phyloP scores from a whole-genome alignment of 2,888 invertebrate genomes.

The Mongoloraphidia duomilia region DNA sequence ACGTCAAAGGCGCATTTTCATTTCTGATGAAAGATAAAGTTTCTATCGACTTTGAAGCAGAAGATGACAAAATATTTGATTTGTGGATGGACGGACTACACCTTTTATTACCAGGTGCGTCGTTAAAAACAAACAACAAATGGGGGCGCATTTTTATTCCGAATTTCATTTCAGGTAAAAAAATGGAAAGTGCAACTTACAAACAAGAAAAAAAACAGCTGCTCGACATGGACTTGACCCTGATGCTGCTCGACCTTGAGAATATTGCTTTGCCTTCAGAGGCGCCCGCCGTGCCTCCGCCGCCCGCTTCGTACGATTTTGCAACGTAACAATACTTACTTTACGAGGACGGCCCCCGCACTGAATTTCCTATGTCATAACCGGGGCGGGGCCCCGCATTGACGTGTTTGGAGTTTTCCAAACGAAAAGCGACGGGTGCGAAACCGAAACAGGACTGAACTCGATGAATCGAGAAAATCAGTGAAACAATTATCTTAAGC shows the following conservation, averaged over 20 bases:
- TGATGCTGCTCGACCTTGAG: not conserved
- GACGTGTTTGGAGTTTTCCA: too few relatives aligned
- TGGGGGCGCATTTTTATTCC: too few relatives aligned
- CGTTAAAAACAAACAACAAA: not conserved
- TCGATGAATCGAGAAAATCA: too few relatives aligned
- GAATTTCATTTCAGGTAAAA: not conserved
- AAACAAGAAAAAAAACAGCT: not conserved
- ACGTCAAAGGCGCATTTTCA: not conserved
- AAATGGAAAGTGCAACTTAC: not conserved
- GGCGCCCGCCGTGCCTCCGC: not conserved
- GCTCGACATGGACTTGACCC: not conserved
- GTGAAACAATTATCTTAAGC: too few relatives aligned
- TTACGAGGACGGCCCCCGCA: too few relatives aligned
- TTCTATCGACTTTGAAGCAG: not conserved
- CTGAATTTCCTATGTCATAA: too few relatives aligned
- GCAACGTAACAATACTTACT: too few relatives aligned
- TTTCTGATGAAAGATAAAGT: not conserved
- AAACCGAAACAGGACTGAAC: too few relatives aligned
- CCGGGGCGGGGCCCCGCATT: too few relatives aligned
- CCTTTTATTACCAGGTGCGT: not conserved
- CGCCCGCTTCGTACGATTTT: not conserved
- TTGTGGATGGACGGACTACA: constrained; percentile 1
- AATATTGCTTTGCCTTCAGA: not conserved
- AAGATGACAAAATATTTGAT: not conserved
- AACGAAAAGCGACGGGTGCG: too few relatives aligned